Evolutionary conservation across 2,113 vertebrate genomes (phyloP).

Genomic region (Periophthalmodon schlosseri): DNA sequence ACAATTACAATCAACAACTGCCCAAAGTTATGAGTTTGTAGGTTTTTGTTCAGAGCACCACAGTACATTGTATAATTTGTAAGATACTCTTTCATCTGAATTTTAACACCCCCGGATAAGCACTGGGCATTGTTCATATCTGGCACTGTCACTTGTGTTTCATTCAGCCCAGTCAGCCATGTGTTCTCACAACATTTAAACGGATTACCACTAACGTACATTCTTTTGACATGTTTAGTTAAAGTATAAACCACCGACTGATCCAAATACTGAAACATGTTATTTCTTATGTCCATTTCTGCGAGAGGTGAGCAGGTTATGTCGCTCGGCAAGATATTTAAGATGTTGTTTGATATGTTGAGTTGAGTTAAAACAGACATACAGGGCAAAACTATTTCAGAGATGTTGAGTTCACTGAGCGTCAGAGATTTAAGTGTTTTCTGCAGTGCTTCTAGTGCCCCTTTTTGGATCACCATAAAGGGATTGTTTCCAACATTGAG

Average conservation of each 20-base stretch:
- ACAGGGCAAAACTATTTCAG: slow-evolving; percentile 68
- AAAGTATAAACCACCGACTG: slow-evolving; percentile 9
- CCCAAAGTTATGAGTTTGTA: slow-evolving; percentile 28
- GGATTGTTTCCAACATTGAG: slow-evolving; percentile 77
- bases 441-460: slow-evolving; percentile 65
- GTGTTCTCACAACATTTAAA: slow-evolving; percentile 78
- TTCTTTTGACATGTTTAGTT: slow-evolving; percentile 48
- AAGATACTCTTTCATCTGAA: slow-evolving; percentile 42
- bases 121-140: slow-evolving; percentile 69
- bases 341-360: slow-evolving; percentile 71
- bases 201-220: slow-evolving; percentile 75
- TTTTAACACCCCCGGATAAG: slow-evolving; percentile 28
- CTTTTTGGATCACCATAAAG: slow-evolving; percentile 52
- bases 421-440: slow-evolving; percentile 74
- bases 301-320: slow-evolving; percentile 68
- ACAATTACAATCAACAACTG: slow-evolving; percentile 48
- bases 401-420: slow-evolving; percentile 73
- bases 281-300: slow-evolving; percentile 72
- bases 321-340: slow-evolving; percentile 63
- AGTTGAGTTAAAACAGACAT: slow-evolving; percentile 63
- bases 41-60: slow-evolving; percentile 19
- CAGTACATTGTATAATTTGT: slow-evolving; percentile 47
- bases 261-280: slow-evolving; percentile 63
- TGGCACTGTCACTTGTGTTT: slow-evolving; percentile 44
- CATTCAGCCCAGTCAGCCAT: slow-evolving; percentile 71